A percentile compares a stretch with the other conserved stretches of the same genome.
Conservation (phyloP, 2,888 invertebrate species). For the Argyresthia goedartella region DNA sequence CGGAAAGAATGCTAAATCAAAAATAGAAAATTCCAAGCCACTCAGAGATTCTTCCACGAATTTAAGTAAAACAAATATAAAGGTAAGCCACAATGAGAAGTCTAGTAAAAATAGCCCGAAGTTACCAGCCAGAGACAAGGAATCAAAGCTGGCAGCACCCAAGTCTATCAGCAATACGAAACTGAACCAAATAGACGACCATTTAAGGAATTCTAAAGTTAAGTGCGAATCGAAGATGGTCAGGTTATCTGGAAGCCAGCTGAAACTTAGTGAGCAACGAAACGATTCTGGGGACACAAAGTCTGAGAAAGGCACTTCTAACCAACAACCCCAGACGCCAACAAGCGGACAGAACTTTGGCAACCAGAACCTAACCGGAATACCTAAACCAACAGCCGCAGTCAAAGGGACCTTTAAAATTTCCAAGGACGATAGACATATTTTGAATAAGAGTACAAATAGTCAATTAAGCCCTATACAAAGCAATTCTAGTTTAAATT, state of each 20-base stretch:
- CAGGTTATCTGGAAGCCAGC: slow-evolving; percentile 58
- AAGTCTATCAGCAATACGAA: slow-evolving; percentile 61
- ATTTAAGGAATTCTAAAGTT: slow-evolving; percentile 38
- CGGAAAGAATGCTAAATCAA: slow-evolving; percentile 59
- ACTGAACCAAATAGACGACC: slow-evolving; percentile 60
- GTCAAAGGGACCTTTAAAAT: slow-evolving; percentile 91
- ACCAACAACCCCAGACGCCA: slow-evolving; percentile 25
- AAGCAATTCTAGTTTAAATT: slow-evolving; percentile 70
- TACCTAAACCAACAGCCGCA: slow-evolving; percentile 92
- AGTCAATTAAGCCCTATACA: slow-evolving; percentile 69
- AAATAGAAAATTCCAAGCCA: slow-evolving; percentile 54
- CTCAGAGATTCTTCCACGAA: slow-evolving; percentile 55
- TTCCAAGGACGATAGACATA: slow-evolving; percentile 68
- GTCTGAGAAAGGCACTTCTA: slow-evolving; percentile 27
- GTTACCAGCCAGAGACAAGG: slow-evolving; percentile 53
- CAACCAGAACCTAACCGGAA: slow-evolving; percentile 68
- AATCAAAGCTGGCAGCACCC: slow-evolving; percentile 66
- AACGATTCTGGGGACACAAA: slow-evolving; percentile 31
- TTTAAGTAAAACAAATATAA: slow-evolving; percentile 43
- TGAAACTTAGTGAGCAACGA: slow-evolving; percentile 48
- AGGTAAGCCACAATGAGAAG: slow-evolving; percentile 50
- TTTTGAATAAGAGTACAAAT: slow-evolving; percentile 67
- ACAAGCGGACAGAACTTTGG: slow-evolving; percentile 59
- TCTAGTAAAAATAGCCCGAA: slow-evolving; percentile 55
- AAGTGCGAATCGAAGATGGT: slow-evolving; percentile 55